phyloP scores from a whole-genome alignment of 2,797 vertebrate species.

The Steatocranus sp. region DNA sequence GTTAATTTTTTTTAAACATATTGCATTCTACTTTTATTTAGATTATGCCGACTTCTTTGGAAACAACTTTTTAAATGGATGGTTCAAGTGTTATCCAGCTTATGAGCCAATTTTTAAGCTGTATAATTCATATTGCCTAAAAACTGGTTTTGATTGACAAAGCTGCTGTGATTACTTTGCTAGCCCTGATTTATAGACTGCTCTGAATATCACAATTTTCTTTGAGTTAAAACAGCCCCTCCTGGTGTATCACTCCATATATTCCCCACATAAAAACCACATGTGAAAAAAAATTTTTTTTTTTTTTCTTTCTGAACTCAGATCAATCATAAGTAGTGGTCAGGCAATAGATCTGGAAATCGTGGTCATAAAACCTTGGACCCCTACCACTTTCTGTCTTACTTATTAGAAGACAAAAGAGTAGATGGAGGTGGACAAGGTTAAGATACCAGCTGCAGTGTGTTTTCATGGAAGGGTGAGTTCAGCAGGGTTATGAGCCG shows the following conservation, averaged over 20 bases:
- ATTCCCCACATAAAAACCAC: constrained; percentile 39
- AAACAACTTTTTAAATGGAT: background rate
- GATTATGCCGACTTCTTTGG: background rate
- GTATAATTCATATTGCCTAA: background rate
- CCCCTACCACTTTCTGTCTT: constrained; percentile 2
- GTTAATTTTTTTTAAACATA: background rate
- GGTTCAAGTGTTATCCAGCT: background rate
- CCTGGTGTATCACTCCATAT: constrained; percentile 9
- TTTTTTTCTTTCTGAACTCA: background rate
- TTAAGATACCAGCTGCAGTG: constrained; percentile 37
- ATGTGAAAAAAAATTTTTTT: constrained; percentile 1
- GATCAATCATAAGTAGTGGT: constrained; percentile 29
- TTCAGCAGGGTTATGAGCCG: constrained; percentile 24
- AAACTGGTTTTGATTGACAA: background rate
- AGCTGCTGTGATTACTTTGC: constrained; percentile 8
- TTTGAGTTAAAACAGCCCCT: constrained; percentile 40
- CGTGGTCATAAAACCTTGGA: constrained; percentile 14
- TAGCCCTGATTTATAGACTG: constrained; percentile 41
- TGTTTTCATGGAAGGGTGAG: constrained; percentile 20
- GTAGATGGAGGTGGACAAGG: background rate
- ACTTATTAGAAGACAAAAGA: constrained; percentile 10
- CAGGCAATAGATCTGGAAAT: constrained; percentile 15
- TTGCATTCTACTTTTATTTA: background rate
- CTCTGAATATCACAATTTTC: constrained; percentile 35
- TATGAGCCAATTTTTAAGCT: background rate